Evolutionary conservation across 2,888 invertebrate genomes (phyloP).

Genomic region (Cacoxenus indagator): DNA sequence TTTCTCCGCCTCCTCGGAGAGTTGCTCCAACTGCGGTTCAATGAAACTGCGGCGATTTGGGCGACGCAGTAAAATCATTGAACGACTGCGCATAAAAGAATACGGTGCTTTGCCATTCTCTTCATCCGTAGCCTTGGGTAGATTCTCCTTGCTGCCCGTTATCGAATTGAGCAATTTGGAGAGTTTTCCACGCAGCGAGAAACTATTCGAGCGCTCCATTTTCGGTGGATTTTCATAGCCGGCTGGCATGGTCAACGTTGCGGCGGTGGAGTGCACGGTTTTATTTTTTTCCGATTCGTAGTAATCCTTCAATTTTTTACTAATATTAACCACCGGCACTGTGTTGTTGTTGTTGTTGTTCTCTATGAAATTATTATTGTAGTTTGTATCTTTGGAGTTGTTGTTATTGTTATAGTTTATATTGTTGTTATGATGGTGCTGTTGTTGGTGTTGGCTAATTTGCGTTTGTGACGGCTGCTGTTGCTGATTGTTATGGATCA

Average conservation of each 20-base stretch:
- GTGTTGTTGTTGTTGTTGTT: slow-evolving; percentile 30
- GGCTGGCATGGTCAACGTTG: slow-evolving; percentile 21
- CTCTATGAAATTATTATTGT: slow-evolving; percentile 34
- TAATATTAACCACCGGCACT: slow-evolving; percentile 37
- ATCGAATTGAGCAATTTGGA: slow-evolving; percentile 66
- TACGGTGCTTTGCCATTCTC: slow-evolving; percentile 52
- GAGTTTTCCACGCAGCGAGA: slow-evolving; percentile 66
- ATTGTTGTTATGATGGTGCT: slow-evolving; percentile 72
- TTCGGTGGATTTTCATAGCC: slow-evolving; percentile 54
- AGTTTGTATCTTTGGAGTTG: slow-evolving; percentile 39
- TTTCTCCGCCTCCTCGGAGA: slow-evolving; percentile 68
- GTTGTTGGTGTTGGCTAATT: slow-evolving; percentile 64
- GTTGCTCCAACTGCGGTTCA: slow-evolving; percentile 68
- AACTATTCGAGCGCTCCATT: slow-evolving; percentile 69
- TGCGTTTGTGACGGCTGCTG: slow-evolving; percentile 45
- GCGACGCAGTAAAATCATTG: slow-evolving; percentile 67
- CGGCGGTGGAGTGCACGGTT: slow-evolving; percentile 20
- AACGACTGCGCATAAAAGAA: slow-evolving; percentile 68
- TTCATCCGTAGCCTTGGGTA: slow-evolving; percentile 51
- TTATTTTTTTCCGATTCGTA: slow-evolving; percentile 46
- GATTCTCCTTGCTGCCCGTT: slow-evolving; percentile 69
- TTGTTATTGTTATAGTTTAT: slow-evolving; percentile 63
- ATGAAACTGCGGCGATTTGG: slow-evolving; percentile 68
- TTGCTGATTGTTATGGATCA: slow-evolving; percentile 41
- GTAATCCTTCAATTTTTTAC: slow-evolving; percentile 52